Conservation (phyloP, 2,888 invertebrate genomes). For the Pharmacophagus antenor region DNA sequence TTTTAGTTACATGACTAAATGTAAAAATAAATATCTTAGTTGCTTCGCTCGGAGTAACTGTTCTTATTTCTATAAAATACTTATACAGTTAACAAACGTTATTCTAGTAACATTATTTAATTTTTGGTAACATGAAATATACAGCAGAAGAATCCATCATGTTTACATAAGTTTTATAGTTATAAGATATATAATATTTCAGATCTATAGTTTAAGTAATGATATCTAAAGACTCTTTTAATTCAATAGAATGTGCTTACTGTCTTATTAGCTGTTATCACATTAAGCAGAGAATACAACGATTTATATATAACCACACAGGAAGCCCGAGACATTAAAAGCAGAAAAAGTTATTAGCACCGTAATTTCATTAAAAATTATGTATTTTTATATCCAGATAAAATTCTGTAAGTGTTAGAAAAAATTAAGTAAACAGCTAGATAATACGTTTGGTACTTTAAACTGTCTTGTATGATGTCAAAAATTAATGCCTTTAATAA, state of each 20-base stretch:
- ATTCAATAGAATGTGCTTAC: too few species aligned
- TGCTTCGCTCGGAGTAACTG: slow-evolving; percentile 67
- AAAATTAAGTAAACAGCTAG: too few species aligned
- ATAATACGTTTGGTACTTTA: too few species aligned
- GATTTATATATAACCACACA: background rate
- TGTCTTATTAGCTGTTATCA: too few species aligned
- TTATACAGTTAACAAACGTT: slow-evolving; percentile 69
- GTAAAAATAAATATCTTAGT: slow-evolving; percentile 78
- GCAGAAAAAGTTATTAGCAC: background rate
- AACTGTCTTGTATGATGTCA: background rate
- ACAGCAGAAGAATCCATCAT: slow-evolving; percentile 43
- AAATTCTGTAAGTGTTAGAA: too few species aligned
- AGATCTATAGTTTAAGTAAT: too few species aligned
- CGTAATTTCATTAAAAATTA: background rate
- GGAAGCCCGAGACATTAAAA: background rate
- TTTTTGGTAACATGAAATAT: slow-evolving; percentile 76
- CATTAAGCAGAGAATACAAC: background rate
- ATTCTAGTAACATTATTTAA: slow-evolving; percentile 58
- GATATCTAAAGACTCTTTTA: too few species aligned
- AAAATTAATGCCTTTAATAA: background rate
- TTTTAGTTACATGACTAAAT: slow-evolving; percentile 66
- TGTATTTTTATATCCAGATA: background rate
- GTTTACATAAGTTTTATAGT: slow-evolving; percentile 19
- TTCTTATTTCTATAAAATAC: slow-evolving; percentile 67
- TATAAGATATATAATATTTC: slow-evolving; percentile 11